Percentiles rank a stretch among this genome's conserved stretches.
Conservation (phyloP, 2,113 vertebrate species). For the Microtus ochrogaster region DNA sequence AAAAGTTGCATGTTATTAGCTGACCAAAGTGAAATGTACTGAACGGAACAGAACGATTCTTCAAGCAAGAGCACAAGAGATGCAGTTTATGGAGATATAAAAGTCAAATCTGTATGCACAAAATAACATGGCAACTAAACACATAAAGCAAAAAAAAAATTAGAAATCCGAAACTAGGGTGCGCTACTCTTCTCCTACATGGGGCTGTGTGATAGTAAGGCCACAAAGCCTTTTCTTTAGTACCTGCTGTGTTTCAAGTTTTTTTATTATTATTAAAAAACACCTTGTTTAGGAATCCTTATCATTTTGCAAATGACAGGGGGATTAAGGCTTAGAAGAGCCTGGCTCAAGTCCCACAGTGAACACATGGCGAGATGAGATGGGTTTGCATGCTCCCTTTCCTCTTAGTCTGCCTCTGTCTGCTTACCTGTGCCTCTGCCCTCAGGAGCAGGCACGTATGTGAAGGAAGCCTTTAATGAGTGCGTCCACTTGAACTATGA, state of each 20-base stretch:
- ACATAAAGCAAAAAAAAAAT: not conserved
- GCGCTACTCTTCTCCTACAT: not conserved
- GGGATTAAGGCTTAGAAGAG: not conserved
- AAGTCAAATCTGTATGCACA: not conserved
- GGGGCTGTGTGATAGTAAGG: not conserved
- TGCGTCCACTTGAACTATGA: not conserved
- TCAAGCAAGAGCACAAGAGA: not conserved
- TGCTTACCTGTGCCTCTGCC: accelerated
- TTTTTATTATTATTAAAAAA: not conserved
- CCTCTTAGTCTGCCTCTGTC: too few relatives aligned
- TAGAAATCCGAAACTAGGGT: not conserved
- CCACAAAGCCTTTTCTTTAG: not conserved
- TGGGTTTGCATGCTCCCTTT: not conserved
- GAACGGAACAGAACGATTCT: not conserved
- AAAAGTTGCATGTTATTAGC: not conserved
- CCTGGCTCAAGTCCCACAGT: not conserved
- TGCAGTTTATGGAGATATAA: not conserved
- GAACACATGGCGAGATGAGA: not conserved
- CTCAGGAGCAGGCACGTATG: accelerated
- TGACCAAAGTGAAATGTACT: not conserved
- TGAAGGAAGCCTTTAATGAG: not conserved
- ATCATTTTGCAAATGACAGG: not conserved
- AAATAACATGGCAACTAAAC: not conserved
- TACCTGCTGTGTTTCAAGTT: not conserved
- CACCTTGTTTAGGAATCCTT: not conserved